Evolutionary conservation across 2,888 invertebrate genomes (phyloP), one percentile per base, ranked within the genome.

Genomic region (Athalia cordata): DNA sequence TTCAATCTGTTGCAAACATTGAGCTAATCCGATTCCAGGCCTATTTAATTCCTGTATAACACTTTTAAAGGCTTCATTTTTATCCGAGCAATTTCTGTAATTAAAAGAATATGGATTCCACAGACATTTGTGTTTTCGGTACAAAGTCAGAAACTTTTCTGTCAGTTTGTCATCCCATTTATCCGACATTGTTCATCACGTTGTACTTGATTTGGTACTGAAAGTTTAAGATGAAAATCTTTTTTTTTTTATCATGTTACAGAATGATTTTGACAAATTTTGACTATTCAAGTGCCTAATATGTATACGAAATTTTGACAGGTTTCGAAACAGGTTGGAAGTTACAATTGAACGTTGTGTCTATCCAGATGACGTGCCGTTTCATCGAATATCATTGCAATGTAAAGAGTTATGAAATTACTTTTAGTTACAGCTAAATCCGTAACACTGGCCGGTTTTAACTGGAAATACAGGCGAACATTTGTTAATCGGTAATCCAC

Each of bases 71-170:
- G 85, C 85, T 70, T 81, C 79, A 29, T 82, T 80, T 74, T 85
- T 86, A 15, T 77, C 81, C 3, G n/a, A 78, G 15, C 82, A 83
- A 68, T 86, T 82, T 15, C 81, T 74, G 68, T 86, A 87, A 45
- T 82, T 64, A 52, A 50, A 77, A 65, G 85, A 77, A 68, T 81
- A 81, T 4, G 84, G 85, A 77, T 87, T 87, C 86, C 87, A 87
- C 1, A 87, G 83, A 43, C 87, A 87, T 6, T 84, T 83, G 61
- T 86, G 75, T 29, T 85, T 83, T 77, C 83, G 82, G 66, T 86
- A 87, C 29, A 81, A 82, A 8, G 77, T 79, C 45, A 87, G 78
- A 68, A 87, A 87, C 4, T 47, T 76, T 5, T 81, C 75, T 3
- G 82, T 83, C 4, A 80, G 77, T 70, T 80, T 79, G n/a, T 87